Conservation (phyloP, 2,888 invertebrate genomes). For the Calephelis perditalis region DNA sequence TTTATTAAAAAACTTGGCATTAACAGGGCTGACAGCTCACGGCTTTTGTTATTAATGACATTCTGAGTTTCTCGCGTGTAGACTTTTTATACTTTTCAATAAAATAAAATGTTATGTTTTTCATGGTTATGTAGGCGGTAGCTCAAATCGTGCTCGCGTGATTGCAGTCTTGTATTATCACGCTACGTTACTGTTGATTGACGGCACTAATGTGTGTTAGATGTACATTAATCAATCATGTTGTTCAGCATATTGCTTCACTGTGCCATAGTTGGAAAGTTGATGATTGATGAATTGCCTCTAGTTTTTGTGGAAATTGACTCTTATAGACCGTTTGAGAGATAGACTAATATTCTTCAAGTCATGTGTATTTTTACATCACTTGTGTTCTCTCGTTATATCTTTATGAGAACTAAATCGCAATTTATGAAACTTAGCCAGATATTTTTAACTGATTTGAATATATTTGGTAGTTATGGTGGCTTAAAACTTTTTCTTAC, state of each 20-base stretch:
- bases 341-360: no score
- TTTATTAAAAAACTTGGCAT: conserved; percentile 73
- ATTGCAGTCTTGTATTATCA: conserved; percentile 57
- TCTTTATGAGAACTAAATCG: no score
- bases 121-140: conserved; percentile 52
- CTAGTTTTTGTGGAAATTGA: conserved; percentile 26
- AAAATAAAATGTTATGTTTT: conserved; percentile 63
- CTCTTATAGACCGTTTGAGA: no score
- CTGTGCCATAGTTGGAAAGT: conserved; percentile 45
- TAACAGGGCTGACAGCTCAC: conserved; percentile 74
- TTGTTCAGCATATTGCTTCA: conserved; percentile 51
- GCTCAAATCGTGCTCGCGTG: conserved; percentile 52
- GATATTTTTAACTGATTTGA: no score
- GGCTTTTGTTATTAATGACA: conserved; percentile 72
- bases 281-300: conserved; percentile 49
- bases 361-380: no score
- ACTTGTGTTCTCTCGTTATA: no score
- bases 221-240: conserved; percentile 67
- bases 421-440: no score
- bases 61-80: conserved; percentile 46
- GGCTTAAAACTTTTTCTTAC: no score
- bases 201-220: conserved; percentile 62
- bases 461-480: no score
- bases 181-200: conserved; percentile 56
- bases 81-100: conserved; percentile 53